phyloP scores from a whole-genome alignment of 1,140 invertebrate genomes.

The Stenopsyche tienmushanensis region DNA sequence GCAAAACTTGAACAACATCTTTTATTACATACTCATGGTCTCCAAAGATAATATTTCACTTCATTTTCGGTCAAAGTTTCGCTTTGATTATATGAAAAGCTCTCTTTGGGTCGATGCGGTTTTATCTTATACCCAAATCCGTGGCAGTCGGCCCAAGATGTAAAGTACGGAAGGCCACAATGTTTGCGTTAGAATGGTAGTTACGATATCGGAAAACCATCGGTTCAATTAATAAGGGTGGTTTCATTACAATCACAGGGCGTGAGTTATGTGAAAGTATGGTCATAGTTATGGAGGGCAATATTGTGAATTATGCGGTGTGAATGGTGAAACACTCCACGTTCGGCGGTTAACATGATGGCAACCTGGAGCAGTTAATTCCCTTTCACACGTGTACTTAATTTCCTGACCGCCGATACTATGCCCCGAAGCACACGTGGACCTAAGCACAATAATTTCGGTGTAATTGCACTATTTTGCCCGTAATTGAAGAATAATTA shows the following conservation, averaged over 20 bases:
- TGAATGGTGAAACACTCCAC: too few species aligned
- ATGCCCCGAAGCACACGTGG: neutral
- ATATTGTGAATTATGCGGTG: slow-evolving; percentile 19
- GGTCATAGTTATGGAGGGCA: slow-evolving; percentile 8
- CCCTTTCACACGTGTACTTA: neutral
- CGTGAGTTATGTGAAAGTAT: slow-evolving; percentile 23
- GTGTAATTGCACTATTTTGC: neutral
- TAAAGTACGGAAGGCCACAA: neutral
- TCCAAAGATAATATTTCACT: too few species aligned
- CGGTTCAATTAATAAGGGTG: slow-evolving; percentile 23
- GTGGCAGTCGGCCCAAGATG: neutral
- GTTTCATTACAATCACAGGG: slow-evolving; percentile 26
- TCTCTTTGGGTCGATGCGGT: neutral
- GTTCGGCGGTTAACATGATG: slow-evolving; percentile 10
- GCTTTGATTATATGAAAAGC: neutral
- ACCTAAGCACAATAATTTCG: neutral
- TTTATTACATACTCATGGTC: too few species aligned
- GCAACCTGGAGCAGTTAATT: slow-evolving; percentile 18
- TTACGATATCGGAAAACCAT: neutral
- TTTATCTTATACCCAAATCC: too few species aligned
- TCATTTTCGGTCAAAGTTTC: neutral
- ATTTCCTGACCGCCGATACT: slow-evolving; percentile 7
- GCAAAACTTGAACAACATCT: too few species aligned
- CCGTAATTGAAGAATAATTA: too few species aligned
- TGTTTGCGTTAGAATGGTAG: too few species aligned